Evolutionary conservation across 1,140 invertebrate species (phyloP), one percentile per base, ranked within the genome.

Genomic region (Pseudomyrmex sp.): DNA sequence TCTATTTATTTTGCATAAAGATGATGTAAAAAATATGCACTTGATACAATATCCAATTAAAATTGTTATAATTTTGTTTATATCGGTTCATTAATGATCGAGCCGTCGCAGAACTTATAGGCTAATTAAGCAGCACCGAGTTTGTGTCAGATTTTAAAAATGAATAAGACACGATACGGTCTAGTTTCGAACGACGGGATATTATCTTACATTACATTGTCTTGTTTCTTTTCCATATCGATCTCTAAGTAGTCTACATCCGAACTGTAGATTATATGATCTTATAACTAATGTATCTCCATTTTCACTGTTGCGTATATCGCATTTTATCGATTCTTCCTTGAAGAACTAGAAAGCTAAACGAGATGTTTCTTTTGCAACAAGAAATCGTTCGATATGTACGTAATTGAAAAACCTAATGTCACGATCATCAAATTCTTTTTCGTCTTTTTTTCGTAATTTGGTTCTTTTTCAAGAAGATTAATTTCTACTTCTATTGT

Each of bases 181-280:
- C 61, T 66, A 54, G 46, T 76, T 76, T 54, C 23, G 44, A 54
- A 76, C 20, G 10, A 20, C 18, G 26, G 61, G n/a, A 8, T 35
- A 65, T 65, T 8, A 52, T 76, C 20, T 35, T 54, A n/a, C 20
- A 75, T 72, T 59, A 62, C 35, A 35, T 7, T 63, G 59, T 61
- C 58, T 46, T 50, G 73, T 76, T 76, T 76, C 61, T 65, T 65
- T 76, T 18, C 26, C 54, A 7, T 35, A 65, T 52, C 59, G 23
- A 65, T 35, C 52, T 76, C 52, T 76, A 65, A 18, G 18, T 68
- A 77, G 13, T 20, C 70, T 70, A 58, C 63, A 69, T 79, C 54
- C 48, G 15, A 12, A 4, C 48, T 68, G 15, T 79, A 23, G n/a
- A 79, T 79, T 70, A 70, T 59, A 35, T 7, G 20, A 79, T 48